phyloP scores from a whole-genome alignment of 1,140 invertebrate genomes.

The Babylonia areolata region DNA sequence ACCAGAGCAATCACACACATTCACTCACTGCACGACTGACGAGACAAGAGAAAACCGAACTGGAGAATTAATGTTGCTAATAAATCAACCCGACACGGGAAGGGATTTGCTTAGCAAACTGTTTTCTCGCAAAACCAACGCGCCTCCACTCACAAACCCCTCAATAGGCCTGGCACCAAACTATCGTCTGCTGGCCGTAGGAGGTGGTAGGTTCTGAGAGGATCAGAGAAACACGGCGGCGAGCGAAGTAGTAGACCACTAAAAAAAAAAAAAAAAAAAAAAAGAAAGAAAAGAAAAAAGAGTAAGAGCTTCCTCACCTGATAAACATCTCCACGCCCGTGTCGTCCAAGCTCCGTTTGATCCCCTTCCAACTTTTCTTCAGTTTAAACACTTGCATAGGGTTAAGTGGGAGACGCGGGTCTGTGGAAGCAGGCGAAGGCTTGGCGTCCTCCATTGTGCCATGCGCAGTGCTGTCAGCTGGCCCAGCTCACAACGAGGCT shows the following conservation, averaged over 20 bases:
- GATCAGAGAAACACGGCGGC: too few relatives aligned
- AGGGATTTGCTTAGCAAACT: too few relatives aligned
- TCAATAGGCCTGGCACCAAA: too few relatives aligned
- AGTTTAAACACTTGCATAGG: slow-evolving; percentile 72
- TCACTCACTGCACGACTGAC: too few relatives aligned
- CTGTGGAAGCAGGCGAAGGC: slow-evolving; percentile 63
- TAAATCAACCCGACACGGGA: too few relatives aligned
- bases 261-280: not conserved
- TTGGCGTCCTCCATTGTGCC: slow-evolving; percentile 34
- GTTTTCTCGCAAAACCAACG: too few relatives aligned
- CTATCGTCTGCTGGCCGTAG: too few relatives aligned
- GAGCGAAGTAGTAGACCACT: not conserved
- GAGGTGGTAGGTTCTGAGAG: too few relatives aligned
- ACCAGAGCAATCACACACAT: too few relatives aligned
- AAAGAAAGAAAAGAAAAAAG: not conserved
- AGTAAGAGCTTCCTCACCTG: slow-evolving; percentile 53
- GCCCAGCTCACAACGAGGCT: not conserved
- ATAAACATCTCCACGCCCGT: slow-evolving; percentile 74
- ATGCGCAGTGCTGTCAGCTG: slow-evolving; percentile 27
- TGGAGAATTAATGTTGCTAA: too few relatives aligned
- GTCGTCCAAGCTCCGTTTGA: slow-evolving; percentile 68
- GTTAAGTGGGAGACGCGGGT: slow-evolving; percentile 67
- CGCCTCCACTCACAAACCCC: too few relatives aligned
- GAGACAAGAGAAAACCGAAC: too few relatives aligned
- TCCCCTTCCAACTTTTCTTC: slow-evolving; percentile 74